phyloP scores from a whole-genome alignment of 2,888 invertebrate species.

The Sphecodes monilicornis region DNA sequence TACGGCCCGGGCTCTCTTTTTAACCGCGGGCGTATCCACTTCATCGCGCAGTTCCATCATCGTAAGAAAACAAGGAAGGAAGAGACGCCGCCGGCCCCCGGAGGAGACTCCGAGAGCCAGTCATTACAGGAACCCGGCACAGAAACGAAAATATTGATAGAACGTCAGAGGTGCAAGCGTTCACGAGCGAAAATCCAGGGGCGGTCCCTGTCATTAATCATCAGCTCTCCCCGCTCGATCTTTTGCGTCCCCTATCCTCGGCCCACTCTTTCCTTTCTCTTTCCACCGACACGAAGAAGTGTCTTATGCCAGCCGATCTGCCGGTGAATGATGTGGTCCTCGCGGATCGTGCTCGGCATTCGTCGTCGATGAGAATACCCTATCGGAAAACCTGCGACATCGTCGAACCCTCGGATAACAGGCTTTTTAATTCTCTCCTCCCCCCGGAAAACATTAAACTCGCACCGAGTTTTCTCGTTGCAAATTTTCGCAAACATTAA shows the following conservation, averaged over 20 bases:
- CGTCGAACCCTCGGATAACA: background rate
- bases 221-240: conserved; percentile 31
- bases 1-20: conserved; percentile 23
- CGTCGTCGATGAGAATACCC: conserved; percentile 58
- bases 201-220: conserved; percentile 67
- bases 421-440: background rate
- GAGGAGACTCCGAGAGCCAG: conserved; percentile 35
- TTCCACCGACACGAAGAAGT: conserved; percentile 39
- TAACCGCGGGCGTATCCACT: conserved; percentile 35
- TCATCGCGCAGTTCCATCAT: conserved; percentile 44
- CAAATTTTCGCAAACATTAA: background rate
- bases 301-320: conserved; percentile 64
- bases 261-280: background rate
- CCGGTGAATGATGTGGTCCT: conserved; percentile 68
- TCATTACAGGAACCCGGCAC: conserved; percentile 31
- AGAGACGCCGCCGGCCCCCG: conserved; percentile 21
- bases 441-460: background rate
- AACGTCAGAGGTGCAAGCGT: conserved; percentile 57
- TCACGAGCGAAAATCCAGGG: conserved; percentile 58
- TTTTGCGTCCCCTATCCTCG: background rate
- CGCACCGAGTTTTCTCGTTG: background rate
- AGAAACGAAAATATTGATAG: conserved; percentile 57
- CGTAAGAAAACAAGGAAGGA: conserved; percentile 37
- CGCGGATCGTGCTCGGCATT: conserved; percentile 71
- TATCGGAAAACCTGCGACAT: conserved; percentile 39